A percentile compares a stretch with the other conserved stretches of the same genome.
Evolutionary conservation across 2,888 invertebrate species (phyloP).

Genomic region (Sturmia bella): DNA sequence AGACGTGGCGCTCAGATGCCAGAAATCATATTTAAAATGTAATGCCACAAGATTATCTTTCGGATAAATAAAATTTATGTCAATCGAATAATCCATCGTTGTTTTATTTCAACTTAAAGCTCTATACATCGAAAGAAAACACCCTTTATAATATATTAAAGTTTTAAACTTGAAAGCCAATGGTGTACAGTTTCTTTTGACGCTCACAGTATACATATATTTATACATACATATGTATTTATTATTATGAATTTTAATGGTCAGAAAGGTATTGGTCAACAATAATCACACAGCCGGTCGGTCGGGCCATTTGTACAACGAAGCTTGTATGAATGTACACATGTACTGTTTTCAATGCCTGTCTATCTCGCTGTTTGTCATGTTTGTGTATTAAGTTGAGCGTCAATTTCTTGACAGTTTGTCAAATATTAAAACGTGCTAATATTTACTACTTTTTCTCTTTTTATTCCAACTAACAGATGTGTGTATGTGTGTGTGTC

Average conservation of each 20-base stretch:
- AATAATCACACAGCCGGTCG: background rate
- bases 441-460: conserved; percentile 70
- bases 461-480: conserved; percentile 21
- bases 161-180: no score
- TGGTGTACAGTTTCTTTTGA: no score
- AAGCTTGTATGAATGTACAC: background rate
- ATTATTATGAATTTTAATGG: conserved; percentile 58
- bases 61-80: no score
- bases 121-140: no score
- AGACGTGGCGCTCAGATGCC: no score
- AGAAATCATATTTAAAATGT: no score
- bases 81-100: no score
- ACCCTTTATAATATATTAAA: no score
- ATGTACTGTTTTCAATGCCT: background rate
- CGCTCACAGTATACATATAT: no score
- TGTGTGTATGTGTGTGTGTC: conserved; percentile 14
- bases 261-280: conserved; percentile 36
- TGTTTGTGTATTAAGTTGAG: conserved; percentile 62
- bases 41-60: no score
- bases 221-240: conserved; percentile 12
- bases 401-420: conserved; percentile 70
- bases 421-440: conserved; percentile 76
- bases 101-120: no score
- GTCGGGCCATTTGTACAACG: background rate
- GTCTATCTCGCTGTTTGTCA: conserved; percentile 39